Evolutionary conservation across 2,113 vertebrate genomes (phyloP).

Genomic region (Ia io): DNA sequence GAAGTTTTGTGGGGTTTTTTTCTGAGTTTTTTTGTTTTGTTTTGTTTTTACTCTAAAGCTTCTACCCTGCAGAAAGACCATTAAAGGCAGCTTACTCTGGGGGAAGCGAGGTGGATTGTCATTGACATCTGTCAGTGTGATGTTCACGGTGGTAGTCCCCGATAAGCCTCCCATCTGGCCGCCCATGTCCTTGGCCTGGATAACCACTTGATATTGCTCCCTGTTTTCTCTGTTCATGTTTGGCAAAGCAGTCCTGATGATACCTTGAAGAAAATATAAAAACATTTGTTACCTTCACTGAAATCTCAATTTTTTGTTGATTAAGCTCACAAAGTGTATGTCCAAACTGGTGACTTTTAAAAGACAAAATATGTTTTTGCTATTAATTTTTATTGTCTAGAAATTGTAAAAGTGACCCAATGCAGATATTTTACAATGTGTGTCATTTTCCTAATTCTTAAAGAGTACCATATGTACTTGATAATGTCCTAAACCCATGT

Average conservation of each 20-base stretch:
- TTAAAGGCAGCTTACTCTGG: constrained; percentile 84
- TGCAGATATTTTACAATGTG: background rate
- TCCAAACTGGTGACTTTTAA: background rate
- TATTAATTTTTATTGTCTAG: background rate
- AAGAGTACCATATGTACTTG: background rate
- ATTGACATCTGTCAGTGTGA: constrained; percentile 87
- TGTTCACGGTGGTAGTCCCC: constrained; percentile 87
- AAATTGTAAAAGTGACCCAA: background rate
- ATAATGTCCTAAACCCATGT: background rate
- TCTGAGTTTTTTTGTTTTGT: background rate
- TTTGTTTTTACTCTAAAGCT: background rate
- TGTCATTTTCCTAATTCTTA: background rate
- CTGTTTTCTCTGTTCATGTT: constrained; percentile 89
- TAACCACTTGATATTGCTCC: constrained; percentile 88
- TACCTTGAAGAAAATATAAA: constrained; percentile 77
- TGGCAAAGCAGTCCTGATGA: constrained; percentile 87
- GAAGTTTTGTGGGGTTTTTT: background rate
- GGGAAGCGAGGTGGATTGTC: constrained; percentile 88
- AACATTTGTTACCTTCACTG: background rate
- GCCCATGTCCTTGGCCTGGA: constrained; percentile 89
- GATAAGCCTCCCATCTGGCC: constrained; percentile 89
- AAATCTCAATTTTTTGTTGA: background rate
- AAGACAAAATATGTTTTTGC: background rate
- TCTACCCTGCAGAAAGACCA: constrained; percentile 46
- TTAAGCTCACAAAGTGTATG: background rate